Percentiles rank a stretch among this genome's conserved stretches.
Conservation (phyloP, 1,140 invertebrate species). For the Eulimnadia texana region DNA sequence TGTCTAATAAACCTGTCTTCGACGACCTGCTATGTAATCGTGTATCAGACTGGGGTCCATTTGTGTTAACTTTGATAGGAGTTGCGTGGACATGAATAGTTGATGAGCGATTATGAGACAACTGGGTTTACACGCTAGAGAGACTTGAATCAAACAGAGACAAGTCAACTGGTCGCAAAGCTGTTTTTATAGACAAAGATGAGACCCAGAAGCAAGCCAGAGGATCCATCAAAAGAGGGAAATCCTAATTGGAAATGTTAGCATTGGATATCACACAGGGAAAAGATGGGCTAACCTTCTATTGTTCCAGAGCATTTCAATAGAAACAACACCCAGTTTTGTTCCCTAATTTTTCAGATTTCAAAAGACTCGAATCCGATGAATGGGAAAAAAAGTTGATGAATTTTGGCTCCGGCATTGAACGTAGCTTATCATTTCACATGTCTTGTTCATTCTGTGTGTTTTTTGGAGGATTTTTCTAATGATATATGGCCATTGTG, state of each 20-base stretch:
- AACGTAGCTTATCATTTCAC: background rate
- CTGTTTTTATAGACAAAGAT: background rate
- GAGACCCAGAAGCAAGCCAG: background rate
- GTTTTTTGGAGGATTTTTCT: background rate
- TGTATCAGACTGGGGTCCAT: conserved; percentile 67
- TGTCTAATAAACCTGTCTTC: conserved; percentile 47
- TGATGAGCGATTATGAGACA: too few species aligned
- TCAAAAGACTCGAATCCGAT: background rate
- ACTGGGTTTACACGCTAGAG: too few species aligned
- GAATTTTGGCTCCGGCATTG: background rate
- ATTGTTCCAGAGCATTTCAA: background rate
- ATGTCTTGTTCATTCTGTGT: background rate
- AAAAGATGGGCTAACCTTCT: background rate
- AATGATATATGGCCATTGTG: background rate
- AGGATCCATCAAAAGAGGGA: background rate
- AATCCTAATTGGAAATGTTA: background rate
- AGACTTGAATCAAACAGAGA: too few species aligned
- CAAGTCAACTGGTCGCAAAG: too few species aligned
- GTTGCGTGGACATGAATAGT: background rate
- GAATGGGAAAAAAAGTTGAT: background rate
- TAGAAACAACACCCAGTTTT: background rate
- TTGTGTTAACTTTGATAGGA: conserved; percentile 40
- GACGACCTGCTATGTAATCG: conserved; percentile 79
- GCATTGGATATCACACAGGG: too few species aligned
- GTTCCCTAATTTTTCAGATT: background rate